phyloP scores from a whole-genome alignment of 2,888 invertebrate genomes.

The Ephialtes manifestator region DNA sequence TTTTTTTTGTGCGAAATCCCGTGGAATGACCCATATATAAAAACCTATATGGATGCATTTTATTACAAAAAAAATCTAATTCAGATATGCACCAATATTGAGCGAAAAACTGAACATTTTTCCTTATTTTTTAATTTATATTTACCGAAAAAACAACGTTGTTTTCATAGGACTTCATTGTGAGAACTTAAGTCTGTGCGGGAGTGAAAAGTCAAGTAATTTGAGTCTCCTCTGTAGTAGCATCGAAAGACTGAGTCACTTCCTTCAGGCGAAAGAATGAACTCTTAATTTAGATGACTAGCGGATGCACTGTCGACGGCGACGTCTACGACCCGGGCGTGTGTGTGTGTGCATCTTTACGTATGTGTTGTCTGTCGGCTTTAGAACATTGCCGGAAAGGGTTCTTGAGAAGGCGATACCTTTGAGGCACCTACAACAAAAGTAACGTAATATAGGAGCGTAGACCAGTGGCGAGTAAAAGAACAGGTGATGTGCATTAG shows the following conservation, averaged over 20 bases:
- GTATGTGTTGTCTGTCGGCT: constrained; percentile 14
- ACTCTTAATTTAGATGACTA: constrained; percentile 63
- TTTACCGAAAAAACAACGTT: background rate
- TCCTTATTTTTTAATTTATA: background rate
- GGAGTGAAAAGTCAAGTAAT: constrained; percentile 20
- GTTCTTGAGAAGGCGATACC: constrained; percentile 53
- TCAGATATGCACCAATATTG: too few relatives aligned
- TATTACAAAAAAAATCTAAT: too few relatives aligned
- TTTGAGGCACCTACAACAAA: constrained; percentile 36
- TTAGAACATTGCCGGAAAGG: constrained; percentile 55
- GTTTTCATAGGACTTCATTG: constrained; percentile 16
- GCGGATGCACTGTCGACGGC: constrained; percentile 62
- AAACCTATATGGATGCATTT: too few relatives aligned
- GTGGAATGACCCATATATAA: too few relatives aligned
- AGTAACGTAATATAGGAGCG: background rate
- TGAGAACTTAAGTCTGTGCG: background rate
- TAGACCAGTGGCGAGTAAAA: background rate
- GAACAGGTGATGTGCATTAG: constrained; percentile 17
- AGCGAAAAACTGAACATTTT: background rate
- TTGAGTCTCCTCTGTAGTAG: constrained; percentile 23
- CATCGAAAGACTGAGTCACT: constrained; percentile 58
- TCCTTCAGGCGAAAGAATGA: constrained; percentile 49
- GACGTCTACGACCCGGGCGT: background rate
- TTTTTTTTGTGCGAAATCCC: too few relatives aligned
- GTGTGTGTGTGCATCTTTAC: background rate